Evolutionary conservation across 2,888 invertebrate genomes (phyloP), one percentile per base, ranked within the genome.

Genomic region (Priocnemis perturbator): DNA sequence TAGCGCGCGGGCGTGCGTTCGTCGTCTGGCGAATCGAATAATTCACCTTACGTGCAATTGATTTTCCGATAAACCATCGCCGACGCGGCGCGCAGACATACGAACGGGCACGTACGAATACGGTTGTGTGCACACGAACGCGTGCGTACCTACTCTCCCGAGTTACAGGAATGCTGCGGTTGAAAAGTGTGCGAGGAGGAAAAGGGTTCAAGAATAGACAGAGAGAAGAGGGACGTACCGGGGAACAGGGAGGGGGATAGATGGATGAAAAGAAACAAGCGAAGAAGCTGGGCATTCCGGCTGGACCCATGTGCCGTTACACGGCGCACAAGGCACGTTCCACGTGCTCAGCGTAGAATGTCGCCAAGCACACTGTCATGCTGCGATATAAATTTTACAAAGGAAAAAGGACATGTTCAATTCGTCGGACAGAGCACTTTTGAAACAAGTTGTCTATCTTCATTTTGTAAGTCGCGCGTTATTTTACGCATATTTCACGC

Each of bases 1-100:
- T 26, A 7, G 30, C 26, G 5, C 26, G 56, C 26, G 37, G 17
- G 37, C 37, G 57, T 37, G 37, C 37, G 11, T 37, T 37, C 37
- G 37, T 37, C 37, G 37, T 37, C 37, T 37, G 37, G 11, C 37
- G 37, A 37, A 37, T 37, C 37, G 65, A 71, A 77, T 74, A 71
- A 76, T 71, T 77, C 69, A 65, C 62, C 66, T 70, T 70, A 70
- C 57, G 71, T 63, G 64, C 73, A 67, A 74, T 77, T 74, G 77
- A 77, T 77, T 77, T 77, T 77, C 74, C 74, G 67, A 67, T 64
- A 71, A 66, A 74, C 64, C 62, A 47, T 50, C 26, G 47, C 44
- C 66, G 48, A 26, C 45, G 47, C 15, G 19, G 57, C 50, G 50
- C 50, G 17, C 55, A 55, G 55, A 15, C 55, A 55, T 23, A 21